Percentiles rank a stretch among this genome's conserved stretches.
These are phyloP conservation scores for Apamea crenata DNA, from an alignment of 2,888 invertebrate species.

Conservation along the genomic window DNA sequence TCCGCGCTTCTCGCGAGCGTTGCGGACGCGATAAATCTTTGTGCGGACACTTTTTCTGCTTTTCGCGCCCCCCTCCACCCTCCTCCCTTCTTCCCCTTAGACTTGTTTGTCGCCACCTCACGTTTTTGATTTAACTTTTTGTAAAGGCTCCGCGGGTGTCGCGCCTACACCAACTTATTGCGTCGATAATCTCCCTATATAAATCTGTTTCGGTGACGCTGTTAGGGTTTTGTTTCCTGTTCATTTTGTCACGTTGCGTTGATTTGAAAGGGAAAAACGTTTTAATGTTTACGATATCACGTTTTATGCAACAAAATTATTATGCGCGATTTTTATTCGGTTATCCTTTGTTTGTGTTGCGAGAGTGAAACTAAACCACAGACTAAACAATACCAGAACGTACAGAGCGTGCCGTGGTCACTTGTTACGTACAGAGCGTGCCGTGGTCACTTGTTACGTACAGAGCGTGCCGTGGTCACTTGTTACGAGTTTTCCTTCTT, in stretches of 20 bases:
- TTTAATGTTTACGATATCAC: conserved; percentile 29
- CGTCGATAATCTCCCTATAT: conserved; percentile 76
- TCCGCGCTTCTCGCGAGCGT: conserved; percentile 55
- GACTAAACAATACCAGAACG: conserved; percentile 9
- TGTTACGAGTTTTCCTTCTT: neutral
- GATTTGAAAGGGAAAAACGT: conserved; percentile 46
- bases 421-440: neutral
- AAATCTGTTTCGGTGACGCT: conserved; percentile 68
- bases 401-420: neutral
- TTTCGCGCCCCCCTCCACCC: conserved; percentile 30
- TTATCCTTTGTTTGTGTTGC: conserved; percentile 30
- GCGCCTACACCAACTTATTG: conserved; percentile 73
- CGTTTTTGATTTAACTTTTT: conserved; percentile 87
- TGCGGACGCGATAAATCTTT: conserved; percentile 82
- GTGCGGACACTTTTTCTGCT: conserved; percentile 75
- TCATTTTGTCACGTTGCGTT: conserved; percentile 53
- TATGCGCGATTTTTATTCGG: conserved; percentile 8
- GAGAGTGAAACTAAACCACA: conserved; percentile 42
- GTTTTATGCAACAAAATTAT: conserved; percentile 14
- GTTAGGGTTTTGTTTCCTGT: conserved; percentile 62
- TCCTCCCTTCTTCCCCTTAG: conserved; percentile 39
- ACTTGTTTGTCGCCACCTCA: conserved; percentile 82
- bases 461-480: neutral
- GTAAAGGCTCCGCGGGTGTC: conserved; percentile 71
- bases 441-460: too few relatives aligned